Evolutionary conservation across 1,140 invertebrate species (phyloP), one percentile per base, ranked within the genome.

Genomic region (Dreissena rostriformis): DNA sequence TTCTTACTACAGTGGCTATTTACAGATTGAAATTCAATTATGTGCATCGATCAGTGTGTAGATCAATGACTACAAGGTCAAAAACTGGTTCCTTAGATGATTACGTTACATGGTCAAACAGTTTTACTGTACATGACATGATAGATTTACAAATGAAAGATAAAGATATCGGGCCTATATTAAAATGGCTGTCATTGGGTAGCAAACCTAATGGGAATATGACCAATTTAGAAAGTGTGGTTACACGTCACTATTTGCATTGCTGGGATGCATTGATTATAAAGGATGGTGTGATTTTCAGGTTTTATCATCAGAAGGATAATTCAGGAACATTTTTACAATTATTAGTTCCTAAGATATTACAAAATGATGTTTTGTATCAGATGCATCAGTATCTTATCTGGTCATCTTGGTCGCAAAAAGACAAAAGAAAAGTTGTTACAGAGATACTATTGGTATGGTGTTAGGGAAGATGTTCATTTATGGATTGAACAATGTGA

Each of bases 401-500:
- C 53, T 57, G 53, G 53, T 57, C 53, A 57, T 19, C 19, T 57
- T 14, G 53, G 53, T 12, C 19, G 53, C 19, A 57, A 57, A 57
- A 57, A 57, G 53, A 57, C 53, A 57, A 57, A 19, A 19, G 53
- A 57, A 19, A 57, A 57, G 19, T 57, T 57, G 12, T 19, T 57
- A 57, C 19, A 57, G 53, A 57, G 53, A 57, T 57, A 57, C 19
- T 57, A 19, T 19, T 57, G 12, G 53, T 57, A 57, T 14, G 12
- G 53, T 12, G 53, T 57, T 57, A 57, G 53, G 53, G 53, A 57
- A 57, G 12, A 57, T 57, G 19, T 57, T 14, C 12, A 12, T 57
- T 57, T 57, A 57, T 57, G 53, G 53, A 57, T 57, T 57, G 53
- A 57, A 57, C n/a, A n/a, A n/a, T n/a, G n/a, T n/a, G n/a, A n/a